These are phyloP conservation scores for Meles meles DNA, from an alignment of 2,113 vertebrate genomes.

Conservation along the genomic window DNA sequence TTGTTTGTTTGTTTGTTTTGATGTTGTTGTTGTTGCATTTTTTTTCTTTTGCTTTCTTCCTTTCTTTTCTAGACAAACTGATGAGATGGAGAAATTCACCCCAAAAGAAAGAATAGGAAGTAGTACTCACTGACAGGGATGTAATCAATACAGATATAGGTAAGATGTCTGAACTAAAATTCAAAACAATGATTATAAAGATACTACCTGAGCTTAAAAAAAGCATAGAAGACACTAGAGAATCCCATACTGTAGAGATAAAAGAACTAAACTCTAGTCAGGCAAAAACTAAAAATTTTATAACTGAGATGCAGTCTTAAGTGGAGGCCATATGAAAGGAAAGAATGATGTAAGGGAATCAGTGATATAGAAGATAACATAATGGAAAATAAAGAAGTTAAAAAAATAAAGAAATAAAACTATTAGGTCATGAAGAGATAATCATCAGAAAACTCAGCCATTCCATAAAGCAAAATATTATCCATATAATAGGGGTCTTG, in stretches of 20 bases:
- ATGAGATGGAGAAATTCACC: background rate
- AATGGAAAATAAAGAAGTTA: background rate
- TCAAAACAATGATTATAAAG: background rate
- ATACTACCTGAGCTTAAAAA: background rate
- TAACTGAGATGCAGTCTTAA: background rate
- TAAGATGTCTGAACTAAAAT: background rate
- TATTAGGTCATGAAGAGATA: background rate
- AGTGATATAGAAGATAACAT: background rate
- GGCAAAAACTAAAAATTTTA: background rate
- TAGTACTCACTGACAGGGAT: background rate
- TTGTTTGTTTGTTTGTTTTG: too few relatives aligned
- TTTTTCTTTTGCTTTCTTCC: background rate
- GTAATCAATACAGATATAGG: background rate
- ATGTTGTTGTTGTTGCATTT: too few relatives aligned
- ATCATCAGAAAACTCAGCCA: background rate
- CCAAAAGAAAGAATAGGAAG: background rate
- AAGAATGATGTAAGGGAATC: background rate
- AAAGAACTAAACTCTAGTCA: background rate
- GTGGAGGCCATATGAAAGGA: background rate
- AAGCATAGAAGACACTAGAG: background rate
- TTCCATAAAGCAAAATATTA: background rate
- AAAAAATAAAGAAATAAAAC: background rate
- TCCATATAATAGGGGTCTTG: background rate
- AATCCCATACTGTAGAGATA: background rate
- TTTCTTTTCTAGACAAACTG: background rate